Conservation (phyloP, 2,888 invertebrate genomes). For the Caenorhabditis wallacei region DNA sequence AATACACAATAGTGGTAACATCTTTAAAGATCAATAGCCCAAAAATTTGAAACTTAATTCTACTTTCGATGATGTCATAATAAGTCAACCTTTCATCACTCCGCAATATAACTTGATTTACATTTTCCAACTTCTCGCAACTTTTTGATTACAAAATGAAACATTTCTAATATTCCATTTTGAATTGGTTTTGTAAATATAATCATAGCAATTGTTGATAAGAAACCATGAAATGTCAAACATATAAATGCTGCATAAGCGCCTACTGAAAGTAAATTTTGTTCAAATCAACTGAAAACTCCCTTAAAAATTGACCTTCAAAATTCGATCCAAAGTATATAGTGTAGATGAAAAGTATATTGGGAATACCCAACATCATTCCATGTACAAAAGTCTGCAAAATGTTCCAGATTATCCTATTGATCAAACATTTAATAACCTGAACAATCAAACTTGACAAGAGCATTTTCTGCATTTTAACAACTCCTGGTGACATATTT, state of each 20-base stretch:
- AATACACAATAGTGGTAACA: too few species aligned
- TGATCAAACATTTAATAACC: not conserved
- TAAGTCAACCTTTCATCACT: not conserved
- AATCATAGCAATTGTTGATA: slow-evolving; percentile 48
- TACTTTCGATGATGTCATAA: too few species aligned
- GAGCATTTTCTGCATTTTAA: slow-evolving; percentile 43
- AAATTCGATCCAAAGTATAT: slow-evolving; percentile 38
- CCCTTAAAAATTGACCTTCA: slow-evolving; percentile 26
- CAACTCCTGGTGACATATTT: slow-evolving; percentile 34
- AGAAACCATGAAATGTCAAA: slow-evolving; percentile 40
- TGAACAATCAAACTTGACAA: slow-evolving; percentile 34
- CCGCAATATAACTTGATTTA: not conserved
- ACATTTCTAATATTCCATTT: slow-evolving; percentile 5
- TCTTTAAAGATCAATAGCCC: too few species aligned
- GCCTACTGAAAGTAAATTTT: slow-evolving; percentile 2
- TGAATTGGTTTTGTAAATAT: slow-evolving; percentile 41
- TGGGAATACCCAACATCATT: slow-evolving; percentile 32
- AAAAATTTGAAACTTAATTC: not conserved
- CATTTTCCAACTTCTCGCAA: not conserved
- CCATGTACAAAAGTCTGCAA: slow-evolving; percentile 42
- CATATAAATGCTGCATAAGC: slow-evolving; percentile 34
- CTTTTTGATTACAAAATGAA: not conserved
- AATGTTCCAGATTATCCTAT: not conserved
- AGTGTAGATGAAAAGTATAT: slow-evolving; percentile 36
- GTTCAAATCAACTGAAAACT: too few species aligned